Evolutionary conservation across 2,888 invertebrate genomes (phyloP), one percentile per base, ranked within the genome.

Genomic region (Balanococcus diminutus): DNA sequence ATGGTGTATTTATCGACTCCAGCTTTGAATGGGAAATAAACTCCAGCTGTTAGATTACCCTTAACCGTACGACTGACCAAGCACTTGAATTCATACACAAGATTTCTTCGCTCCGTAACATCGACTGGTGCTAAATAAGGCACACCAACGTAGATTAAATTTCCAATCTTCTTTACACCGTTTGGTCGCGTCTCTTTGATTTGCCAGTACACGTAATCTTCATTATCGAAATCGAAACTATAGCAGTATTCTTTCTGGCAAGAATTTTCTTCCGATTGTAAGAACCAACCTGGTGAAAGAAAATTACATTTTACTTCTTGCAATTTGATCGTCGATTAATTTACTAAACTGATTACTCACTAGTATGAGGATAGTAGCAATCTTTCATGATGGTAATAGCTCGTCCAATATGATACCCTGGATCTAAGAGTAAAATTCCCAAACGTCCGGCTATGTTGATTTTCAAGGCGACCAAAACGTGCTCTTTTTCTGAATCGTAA

Each of bases 341-440:
- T 9, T 22, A 11, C 0, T 36, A n/a, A n/a, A n/a, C 11, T 25
- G 25, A 25, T 22, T 39, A 87, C 90, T 91, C 88, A 92, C 95
- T 95, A 87, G 97, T 96, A 89, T 97, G 96, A 16, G 97, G 97
- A 90, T 95, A 96, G 81, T 92, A 91, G 87, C 93, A 92, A 90
- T 97, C 97, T 51, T 92, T 92, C 97, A 97, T 97, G 84, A 96
- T 94, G 28, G 96, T 96, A 87, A 97, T 93, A 86, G 95, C 94
- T 87, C 96, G 92, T 67, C 95, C 94, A 87, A 97, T 94, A 90
- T 97, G 97, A 90, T 97, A 97, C 22, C 97, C 97, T 0, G 97
- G 96, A 91, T 97, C 97, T 61, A 96, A 93, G 28, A 97, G 92
- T 91, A 97, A 91, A 82, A 95, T 91, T 39, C 96, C 97, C 0